phyloP scores from a whole-genome alignment of 2,113 vertebrate species.

The Erythrocercus mccallii region DNA sequence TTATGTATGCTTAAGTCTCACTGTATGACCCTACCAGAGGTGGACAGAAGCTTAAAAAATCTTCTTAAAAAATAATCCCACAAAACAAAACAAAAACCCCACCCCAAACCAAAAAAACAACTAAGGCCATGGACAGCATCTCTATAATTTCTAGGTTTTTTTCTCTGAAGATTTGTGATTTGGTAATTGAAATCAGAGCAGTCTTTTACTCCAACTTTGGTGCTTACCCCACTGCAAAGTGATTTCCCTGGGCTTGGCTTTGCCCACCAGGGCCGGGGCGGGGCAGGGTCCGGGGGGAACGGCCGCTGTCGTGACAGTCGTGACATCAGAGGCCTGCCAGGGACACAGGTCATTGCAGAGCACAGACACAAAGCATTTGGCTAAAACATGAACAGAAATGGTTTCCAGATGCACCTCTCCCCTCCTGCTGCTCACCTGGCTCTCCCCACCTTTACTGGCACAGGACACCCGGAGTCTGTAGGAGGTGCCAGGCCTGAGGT shows the following conservation, averaged over 20 bases:
- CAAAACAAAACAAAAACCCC: neutral
- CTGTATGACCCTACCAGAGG: neutral
- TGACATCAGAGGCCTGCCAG: slow-evolving; percentile 72
- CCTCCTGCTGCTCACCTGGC: slow-evolving; percentile 66
- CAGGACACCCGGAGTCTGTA: slow-evolving; percentile 77
- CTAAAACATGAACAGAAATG: neutral
- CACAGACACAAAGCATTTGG: neutral
- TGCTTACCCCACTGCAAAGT: slow-evolving; percentile 74
- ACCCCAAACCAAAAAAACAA: neutral
- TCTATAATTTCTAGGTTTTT: accelerated
- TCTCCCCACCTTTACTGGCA: slow-evolving; percentile 69
- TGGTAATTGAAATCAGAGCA: neutral
- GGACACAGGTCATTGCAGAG: neutral
- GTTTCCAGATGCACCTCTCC: neutral
- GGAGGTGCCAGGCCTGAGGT: slow-evolving; percentile 70
- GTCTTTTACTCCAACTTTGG: neutral
- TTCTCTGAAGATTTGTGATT: neutral
- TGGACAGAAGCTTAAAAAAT: neutral
- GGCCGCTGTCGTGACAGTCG: slow-evolving; percentile 67
- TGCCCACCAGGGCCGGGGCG: slow-evolving; percentile 45
- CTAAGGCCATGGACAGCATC: accelerated
- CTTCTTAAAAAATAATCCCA: neutral
- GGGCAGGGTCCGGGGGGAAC: slow-evolving; percentile 70
- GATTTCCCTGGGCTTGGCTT: slow-evolving; percentile 69
- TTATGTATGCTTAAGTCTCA: neutral